Evolutionary conservation across 1,140 invertebrate species (phyloP).

Genomic region (Lerema accius): DNA sequence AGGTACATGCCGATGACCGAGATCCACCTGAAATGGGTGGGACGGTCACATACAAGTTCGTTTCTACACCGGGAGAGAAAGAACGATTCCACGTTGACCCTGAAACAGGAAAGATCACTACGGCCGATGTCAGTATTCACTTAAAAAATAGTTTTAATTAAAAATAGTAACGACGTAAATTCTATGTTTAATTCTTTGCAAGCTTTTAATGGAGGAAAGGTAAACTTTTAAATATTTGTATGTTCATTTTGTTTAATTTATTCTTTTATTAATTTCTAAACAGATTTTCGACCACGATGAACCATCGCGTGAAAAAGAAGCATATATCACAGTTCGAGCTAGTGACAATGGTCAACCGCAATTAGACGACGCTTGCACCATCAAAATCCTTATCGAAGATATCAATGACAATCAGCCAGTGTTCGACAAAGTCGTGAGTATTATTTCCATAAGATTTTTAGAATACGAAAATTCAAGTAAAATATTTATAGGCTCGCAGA

Average conservation of each 20-base stretch:
- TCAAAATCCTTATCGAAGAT: constrained; percentile 93
- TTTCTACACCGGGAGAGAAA: constrained; percentile 88
- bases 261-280: constrained; percentile 29
- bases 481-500: constrained; percentile 1
- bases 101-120: constrained; percentile 88
- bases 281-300: constrained; percentile 93
- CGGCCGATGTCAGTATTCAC: constrained; percentile 84
- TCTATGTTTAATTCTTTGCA: background rate
- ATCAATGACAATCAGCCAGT: constrained; percentile 94
- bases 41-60: constrained; percentile 91
- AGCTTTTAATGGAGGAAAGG: constrained; percentile 41
- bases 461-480: background rate
- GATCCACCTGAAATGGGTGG: constrained; percentile 90
- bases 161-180: background rate
- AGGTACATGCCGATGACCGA: constrained; percentile 77
- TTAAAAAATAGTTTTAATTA: no score
- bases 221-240: constrained; percentile 24
- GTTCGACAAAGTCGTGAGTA: constrained; percentile 90
- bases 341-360: constrained; percentile 93
- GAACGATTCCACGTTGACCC: constrained; percentile 91
- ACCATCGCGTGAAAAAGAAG: constrained; percentile 92
- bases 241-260: background rate
- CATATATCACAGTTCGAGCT: constrained; percentile 88
- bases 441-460: constrained; percentile 9
- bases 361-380: constrained; percentile 93